Evolutionary conservation across 2,797 vertebrate genomes (phyloP), one percentile per base, ranked within the genome.

Genomic region (Manis crassicaudata): DNA sequence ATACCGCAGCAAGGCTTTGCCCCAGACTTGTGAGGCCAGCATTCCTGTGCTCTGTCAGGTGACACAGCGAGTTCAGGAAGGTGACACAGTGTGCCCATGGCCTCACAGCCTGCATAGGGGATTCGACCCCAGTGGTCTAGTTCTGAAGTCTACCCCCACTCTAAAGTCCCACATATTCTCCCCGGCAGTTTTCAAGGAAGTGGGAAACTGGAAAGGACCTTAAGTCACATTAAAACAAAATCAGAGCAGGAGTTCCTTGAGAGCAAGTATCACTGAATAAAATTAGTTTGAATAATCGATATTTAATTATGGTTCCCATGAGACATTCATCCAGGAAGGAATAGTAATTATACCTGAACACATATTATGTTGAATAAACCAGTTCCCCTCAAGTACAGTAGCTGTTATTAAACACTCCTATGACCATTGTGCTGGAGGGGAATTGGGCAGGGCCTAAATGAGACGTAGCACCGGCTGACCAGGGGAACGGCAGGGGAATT

Each of bases 71-170:
- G 35, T 60, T 65, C 92, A 60, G 54, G 83, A 46, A 46, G 12
- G n/a, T 52, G 58, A 37, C 7, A 8, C 2, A 14, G 20, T 0
- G 0, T 7, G 5, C 40, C 37, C 70, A 60, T 0, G 0, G 1
- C 16, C 84, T 70, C 73, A 12, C 46, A 40, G 43, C 43, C 37
- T 54, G 12, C 2, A 1, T 11, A 50, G 32, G 72, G 1, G 54
- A 83, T 27, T 65, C 68, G 35, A 52, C 13, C 13, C 10, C 13
- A 54, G 10, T 2, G 14, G 29, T 37, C 62, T 7, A 0, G 3
- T 82, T 90, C 54, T 27, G 20, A 76, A 82, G 8, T 21, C 91
- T 18, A n/a, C 27, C 21, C 70, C 85, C 16, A 62, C 16, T 14
- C 16, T 14, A 7, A 10, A 20, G 4, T 9, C 11, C 13, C 40